Evolutionary conservation across 1,140 invertebrate species (phyloP).

Genomic region (Diachasmimorpha longicaudata): DNA sequence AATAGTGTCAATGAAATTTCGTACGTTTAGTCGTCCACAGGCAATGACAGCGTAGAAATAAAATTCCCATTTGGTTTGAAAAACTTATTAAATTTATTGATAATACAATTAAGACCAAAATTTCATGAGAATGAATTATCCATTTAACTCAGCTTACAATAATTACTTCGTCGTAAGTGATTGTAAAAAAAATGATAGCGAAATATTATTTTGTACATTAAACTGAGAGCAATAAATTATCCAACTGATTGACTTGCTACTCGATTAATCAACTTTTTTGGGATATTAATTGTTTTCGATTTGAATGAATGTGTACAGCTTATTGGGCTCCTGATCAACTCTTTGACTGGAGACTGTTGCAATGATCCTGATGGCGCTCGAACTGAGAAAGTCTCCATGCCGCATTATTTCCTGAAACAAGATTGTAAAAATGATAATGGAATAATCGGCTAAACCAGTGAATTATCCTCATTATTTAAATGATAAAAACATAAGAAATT

Average conservation of each 20-base stretch:
- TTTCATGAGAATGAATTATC: neutral
- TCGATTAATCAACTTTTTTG: neutral
- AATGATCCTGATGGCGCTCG: too few species aligned
- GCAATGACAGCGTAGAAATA: neutral
- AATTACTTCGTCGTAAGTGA: slow-evolving; percentile 33
- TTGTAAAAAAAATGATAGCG: slow-evolving; percentile 14
- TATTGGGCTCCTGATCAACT: too few species aligned
- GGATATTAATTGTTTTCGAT: slow-evolving; percentile 17
- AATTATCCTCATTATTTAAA: too few species aligned
- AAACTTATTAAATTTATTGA: neutral
- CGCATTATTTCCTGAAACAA: slow-evolving; percentile 40
- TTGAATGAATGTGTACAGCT: slow-evolving; percentile 43
- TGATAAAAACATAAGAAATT: too few species aligned
- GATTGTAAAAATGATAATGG: too few species aligned
- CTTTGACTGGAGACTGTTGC: too few species aligned
- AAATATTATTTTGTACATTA: slow-evolving; percentile 7
- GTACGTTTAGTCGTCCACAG: too few species aligned
- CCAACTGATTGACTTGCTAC: neutral
- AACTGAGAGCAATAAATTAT: neutral
- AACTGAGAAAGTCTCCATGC: slow-evolving; percentile 2
- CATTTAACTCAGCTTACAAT: neutral
- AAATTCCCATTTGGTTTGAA: neutral
- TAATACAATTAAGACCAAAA: neutral
- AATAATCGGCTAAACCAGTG: slow-evolving; percentile 20
- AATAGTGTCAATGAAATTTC: neutral